Evolutionary conservation across 37 sponge, comb jelly and placozoan species (phyloP), one percentile per base, ranked within the genome.

Genomic region (Agelas oroides): DNA sequence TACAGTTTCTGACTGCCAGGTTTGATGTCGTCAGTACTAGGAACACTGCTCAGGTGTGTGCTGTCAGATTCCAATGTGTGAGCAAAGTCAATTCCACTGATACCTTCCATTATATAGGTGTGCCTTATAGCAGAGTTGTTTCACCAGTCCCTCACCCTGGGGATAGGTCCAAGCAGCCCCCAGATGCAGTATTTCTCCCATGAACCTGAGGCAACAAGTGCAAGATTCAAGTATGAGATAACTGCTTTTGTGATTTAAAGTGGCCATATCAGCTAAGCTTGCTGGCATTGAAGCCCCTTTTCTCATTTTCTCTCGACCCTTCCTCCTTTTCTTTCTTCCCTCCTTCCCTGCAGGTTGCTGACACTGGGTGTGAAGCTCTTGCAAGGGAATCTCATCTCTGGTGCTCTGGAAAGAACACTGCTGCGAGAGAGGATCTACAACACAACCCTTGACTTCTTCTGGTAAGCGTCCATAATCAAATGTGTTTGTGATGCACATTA

Each of bases 391-490:
- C 55, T 86, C 27, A 37, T 89, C n/a, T 32, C 77, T 28, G 77
- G 57, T 70, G 38, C 71, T 5, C 52, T 86, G 5, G 94, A 89
- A 70, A 72, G 79, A 59, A 87, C 81, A 19, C 65, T 95, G 14
- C 71, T 95, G 28, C 54, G 90, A 52, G 91, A 92, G 81, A 86
- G 76, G 54, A 67, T 92, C 61, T 95, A 95, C 70, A 85, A 82
- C 60, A 67, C 90, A 30, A 82, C 91, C 1, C 67, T 95, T 8
- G 96, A 95, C 80, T 93, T 82, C 76, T 95, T 95, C 60, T 70
- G 82, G 95, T 89, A 53, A 54, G 89, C n/a, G n/a, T n/a, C 46
- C 46, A 46, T 46, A 46, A 12, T 8, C 6, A 12, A 46, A 3
- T 46, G 38, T 71, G 46, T 8, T 46, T 8, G 8, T 46, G 3